Conservation (phyloP, 2,888 invertebrate genomes). For the Cremastinae sp. region DNA sequence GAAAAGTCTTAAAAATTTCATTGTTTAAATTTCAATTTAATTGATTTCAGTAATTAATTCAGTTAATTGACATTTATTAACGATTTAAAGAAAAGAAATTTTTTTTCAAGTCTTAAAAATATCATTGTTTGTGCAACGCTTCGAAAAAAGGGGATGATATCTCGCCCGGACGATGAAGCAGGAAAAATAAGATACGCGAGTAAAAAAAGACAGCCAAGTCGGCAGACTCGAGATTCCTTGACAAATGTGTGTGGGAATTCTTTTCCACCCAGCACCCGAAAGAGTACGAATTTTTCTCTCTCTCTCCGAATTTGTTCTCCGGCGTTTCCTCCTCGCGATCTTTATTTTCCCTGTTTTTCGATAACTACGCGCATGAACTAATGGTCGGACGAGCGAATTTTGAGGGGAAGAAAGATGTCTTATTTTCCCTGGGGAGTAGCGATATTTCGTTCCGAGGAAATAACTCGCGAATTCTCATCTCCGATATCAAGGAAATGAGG, state of each 20-base stretch:
- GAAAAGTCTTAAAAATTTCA: too few relatives aligned
- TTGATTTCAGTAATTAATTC: too few relatives aligned
- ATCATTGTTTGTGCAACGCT: too few relatives aligned
- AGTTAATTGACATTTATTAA: too few relatives aligned
- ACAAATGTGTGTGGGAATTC: slow-evolving; percentile 56
- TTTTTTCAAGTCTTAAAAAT: too few relatives aligned
- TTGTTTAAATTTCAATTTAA: too few relatives aligned
- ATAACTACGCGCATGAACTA: not conserved
- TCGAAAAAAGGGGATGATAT: slow-evolving; percentile 5
- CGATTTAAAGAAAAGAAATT: too few relatives aligned
- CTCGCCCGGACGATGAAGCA: not conserved
- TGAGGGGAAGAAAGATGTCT: slow-evolving; percentile 2
- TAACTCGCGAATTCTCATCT: too few relatives aligned
- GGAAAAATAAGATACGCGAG: slow-evolving; percentile 18
- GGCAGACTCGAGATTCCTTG: slow-evolving; percentile 42
- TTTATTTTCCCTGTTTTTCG: not conserved
- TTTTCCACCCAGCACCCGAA: slow-evolving; percentile 40
- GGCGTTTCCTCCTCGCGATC: slow-evolving; percentile 3
- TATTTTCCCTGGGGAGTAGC: slow-evolving; percentile 10
- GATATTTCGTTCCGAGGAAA: not conserved
- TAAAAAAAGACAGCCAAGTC: slow-evolving; percentile 42
- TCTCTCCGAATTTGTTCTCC: slow-evolving; percentile 2
- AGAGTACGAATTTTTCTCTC: slow-evolving; percentile 8
- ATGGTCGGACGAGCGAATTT: slow-evolving; percentile 24
- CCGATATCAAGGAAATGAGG: too few relatives aligned